Conservation (phyloP, 2,113 vertebrate genomes). For the Calidris pygmaea region DNA sequence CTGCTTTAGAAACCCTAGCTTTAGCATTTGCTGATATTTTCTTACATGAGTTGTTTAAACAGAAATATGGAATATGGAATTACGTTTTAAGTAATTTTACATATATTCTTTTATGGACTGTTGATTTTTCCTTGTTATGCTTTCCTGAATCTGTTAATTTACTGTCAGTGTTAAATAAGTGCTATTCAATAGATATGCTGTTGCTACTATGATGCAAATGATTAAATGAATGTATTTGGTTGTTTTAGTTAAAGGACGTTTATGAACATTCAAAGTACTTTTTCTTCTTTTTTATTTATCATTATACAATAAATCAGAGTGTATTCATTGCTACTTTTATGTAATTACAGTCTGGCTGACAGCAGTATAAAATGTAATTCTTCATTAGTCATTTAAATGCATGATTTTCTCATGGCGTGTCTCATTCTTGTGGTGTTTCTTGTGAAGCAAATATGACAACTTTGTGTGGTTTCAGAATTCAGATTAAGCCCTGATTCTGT, state of each 20-base stretch:
- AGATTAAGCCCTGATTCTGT: not conserved
- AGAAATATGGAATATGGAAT: not conserved
- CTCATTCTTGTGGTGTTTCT: not conserved
- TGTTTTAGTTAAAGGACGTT: not conserved
- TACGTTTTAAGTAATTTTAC: not conserved
- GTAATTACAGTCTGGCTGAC: not conserved
- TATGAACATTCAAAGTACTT: not conserved
- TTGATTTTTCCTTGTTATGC: not conserved
- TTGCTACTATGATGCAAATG: not conserved
- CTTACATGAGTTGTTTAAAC: not conserved
- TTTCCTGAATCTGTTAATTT: not conserved
- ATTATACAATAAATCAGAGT: not conserved
- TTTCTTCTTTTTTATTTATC: not conserved
- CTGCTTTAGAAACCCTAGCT: not conserved
- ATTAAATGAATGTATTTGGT: not conserved
- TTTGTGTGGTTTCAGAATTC: not conserved
- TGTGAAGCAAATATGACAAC: not conserved
- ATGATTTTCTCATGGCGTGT: not conserved
- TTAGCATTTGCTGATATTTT: not conserved
- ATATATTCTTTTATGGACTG: not conserved
- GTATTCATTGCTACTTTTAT: not conserved
- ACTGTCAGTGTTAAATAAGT: not conserved
- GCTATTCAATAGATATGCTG: not conserved
- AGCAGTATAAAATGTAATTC: not conserved
- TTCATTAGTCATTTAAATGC: not conserved